Conservation (phyloP, 1,140 invertebrate species). For the Drosophila erecta region DNA sequence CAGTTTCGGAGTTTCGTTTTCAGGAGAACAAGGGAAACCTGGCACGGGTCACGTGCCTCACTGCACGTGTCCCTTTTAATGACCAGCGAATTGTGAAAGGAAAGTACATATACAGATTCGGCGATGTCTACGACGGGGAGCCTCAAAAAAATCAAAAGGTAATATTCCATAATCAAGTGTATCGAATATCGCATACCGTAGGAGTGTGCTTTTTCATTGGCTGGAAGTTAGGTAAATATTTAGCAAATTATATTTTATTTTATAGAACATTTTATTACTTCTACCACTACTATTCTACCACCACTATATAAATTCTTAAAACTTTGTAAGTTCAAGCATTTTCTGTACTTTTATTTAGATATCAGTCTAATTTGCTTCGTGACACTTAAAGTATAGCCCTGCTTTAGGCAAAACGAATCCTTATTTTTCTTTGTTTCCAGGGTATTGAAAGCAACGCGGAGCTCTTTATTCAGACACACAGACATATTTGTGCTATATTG, state of each 20-base stretch:
- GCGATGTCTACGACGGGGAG: background rate
- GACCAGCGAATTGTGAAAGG: constrained; percentile 78
- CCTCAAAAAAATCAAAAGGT: constrained; percentile 58
- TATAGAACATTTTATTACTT: too few species aligned
- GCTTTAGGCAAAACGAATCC: too few species aligned
- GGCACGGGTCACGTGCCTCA: constrained; percentile 76
- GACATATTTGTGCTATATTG: constrained; percentile 62
- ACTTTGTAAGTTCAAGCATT: too few species aligned
- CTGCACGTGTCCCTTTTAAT: constrained; percentile 84
- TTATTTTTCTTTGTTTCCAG: background rate
- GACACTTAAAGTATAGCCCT: too few species aligned
- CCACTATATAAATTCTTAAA: too few species aligned
- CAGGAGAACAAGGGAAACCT: constrained; percentile 54
- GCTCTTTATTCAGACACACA: constrained; percentile 32
- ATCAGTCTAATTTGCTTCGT: too few species aligned
- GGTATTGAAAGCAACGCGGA: constrained; percentile 37
- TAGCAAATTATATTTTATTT: background rate
- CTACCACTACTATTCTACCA: too few species aligned
- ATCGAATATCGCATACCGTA: background rate
- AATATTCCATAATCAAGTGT: constrained; percentile 4
- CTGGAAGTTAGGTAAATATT: too few species aligned
- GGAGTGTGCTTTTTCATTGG: too few species aligned
- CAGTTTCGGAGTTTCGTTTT: constrained; percentile 60
- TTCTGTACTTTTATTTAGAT: too few species aligned
- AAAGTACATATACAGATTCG: constrained; percentile 30